Conservation (phyloP, 2,888 invertebrate genomes). For the Drosophila macrothrix region DNA sequence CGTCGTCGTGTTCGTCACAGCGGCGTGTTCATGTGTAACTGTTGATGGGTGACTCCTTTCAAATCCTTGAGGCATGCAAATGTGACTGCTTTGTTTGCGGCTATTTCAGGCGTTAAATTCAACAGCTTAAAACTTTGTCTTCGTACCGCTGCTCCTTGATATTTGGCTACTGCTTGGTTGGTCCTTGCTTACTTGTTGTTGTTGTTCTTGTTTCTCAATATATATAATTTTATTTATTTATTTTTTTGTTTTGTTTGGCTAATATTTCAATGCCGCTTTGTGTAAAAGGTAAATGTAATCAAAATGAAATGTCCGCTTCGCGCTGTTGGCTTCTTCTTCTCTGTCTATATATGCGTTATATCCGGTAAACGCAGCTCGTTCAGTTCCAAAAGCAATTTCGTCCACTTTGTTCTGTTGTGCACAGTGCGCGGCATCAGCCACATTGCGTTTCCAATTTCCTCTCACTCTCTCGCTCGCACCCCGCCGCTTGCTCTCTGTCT, state of each 20-base stretch:
- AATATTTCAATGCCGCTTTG: conserved; percentile 36
- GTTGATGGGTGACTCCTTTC: conserved; percentile 46
- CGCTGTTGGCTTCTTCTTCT: not conserved
- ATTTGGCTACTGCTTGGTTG: conserved; percentile 25
- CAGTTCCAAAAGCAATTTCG: conserved; percentile 77
- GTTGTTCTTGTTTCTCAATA: conserved; percentile 3
- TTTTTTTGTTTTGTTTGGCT: conserved; percentile 26
- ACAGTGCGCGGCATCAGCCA: conserved; percentile 77
- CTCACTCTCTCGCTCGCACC: conserved; percentile 20
- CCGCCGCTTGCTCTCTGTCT: not conserved
- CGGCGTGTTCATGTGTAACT: conserved; percentile 75
- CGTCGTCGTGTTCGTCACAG: conserved; percentile 56
- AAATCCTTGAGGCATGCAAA: conserved; percentile 65
- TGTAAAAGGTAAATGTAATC: conserved; percentile 67
- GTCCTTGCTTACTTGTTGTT: conserved; percentile 16
- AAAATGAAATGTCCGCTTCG: conserved; percentile 61
- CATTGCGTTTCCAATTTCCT: conserved; percentile 77
- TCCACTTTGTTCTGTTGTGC: conserved; percentile 79
- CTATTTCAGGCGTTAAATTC: conserved; percentile 59
- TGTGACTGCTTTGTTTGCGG: conserved; percentile 37
- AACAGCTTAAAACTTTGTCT: conserved; percentile 34
- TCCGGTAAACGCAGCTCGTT: conserved; percentile 53
- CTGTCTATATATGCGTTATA: conserved; percentile 24
- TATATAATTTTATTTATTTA: not conserved
- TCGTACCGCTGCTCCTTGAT: conserved; percentile 15